Base-by-base conservation (phyloP, 2,888 invertebrate genomes). In the Diarsia brunnea region DNA sequence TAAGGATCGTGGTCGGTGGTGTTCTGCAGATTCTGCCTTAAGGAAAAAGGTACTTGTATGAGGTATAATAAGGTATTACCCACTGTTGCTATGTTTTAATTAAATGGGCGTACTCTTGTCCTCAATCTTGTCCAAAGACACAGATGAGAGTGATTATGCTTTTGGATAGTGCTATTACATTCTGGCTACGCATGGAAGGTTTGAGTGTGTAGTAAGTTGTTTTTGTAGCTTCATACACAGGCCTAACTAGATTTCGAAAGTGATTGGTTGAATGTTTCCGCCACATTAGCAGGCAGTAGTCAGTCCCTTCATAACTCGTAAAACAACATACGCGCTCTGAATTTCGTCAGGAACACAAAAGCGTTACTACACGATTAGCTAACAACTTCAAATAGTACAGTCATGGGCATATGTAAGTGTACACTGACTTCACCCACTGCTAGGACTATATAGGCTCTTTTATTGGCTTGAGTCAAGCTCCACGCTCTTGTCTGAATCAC, bases 261-360 rank as follows among this genome's bases (percentile, higher is more conserved):
- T 63, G 31, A 8, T 21, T 8, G 27, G 10, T 49, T 60, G 21
- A 78, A 38, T 60, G 31, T 51, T 38, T 69, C 45, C 58, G 31
- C 27, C 45, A 47, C n/a, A 53, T 79, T 61, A 61, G 12, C 14
- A 76, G 27, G 16, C 58, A 27, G 27, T 3, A 1, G 43, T 45
- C 71, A n/a, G 24, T 45, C 49, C 49, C 47, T 64, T 58, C 63
- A 43, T 64, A 31, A 77, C 73, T 72, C 55, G 55, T 73, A 58
- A 73, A 78, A 81, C 67, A 82, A 75, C 68, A 65, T 71, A 71
- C 84, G 64, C 65, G 47, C 47, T 64, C 66, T 1, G 45, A 58
- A 78, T 81, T 83, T 81, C 78, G 68, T 69, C 60, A 81, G 51
- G n/a, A 72, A 81, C 31, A 81, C 79, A 78, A 81, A 83, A 83